Percentiles rank a stretch among this genome's conserved stretches.
Conservation (phyloP, 2,888 invertebrate species). For the Nomada fucata region DNA sequence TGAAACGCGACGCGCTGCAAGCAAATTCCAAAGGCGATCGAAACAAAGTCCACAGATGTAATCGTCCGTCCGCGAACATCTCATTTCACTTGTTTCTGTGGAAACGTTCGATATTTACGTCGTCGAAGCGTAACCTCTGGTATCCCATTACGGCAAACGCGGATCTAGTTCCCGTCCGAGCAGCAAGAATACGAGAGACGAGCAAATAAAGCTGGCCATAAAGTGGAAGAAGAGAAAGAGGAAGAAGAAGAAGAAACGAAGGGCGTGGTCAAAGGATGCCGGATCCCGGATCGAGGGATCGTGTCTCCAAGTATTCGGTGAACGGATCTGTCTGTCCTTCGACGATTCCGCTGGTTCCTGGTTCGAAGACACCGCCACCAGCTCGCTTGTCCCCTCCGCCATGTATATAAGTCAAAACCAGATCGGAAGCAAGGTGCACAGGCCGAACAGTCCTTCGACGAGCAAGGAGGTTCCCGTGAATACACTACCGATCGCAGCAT, state of each 20-base stretch:
- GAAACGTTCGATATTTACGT: background rate
- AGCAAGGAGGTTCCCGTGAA: constrained; percentile 73
- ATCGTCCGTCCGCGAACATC: no score
- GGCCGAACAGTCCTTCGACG: constrained; percentile 75
- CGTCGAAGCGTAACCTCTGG: background rate
- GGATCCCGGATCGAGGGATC: constrained; percentile 67
- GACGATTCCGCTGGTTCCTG: constrained; percentile 72
- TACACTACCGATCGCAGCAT: constrained; percentile 48
- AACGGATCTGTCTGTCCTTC: constrained; percentile 71
- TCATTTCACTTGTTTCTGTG: background rate
- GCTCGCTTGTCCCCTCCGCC: constrained; percentile 55
- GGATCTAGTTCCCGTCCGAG: constrained; percentile 17
- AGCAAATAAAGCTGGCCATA: constrained; percentile 1
- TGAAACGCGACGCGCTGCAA: background rate
- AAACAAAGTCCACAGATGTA: background rate
- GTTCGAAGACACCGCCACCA: constrained; percentile 68
- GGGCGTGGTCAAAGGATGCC: constrained; percentile 54
- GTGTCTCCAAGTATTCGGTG: constrained; percentile 61
- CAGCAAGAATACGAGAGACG: constrained; percentile 2
- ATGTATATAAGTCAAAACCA: constrained; percentile 77
- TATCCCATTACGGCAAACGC: constrained; percentile 20
- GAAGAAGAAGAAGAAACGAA: constrained; percentile 32
- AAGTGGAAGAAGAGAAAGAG: background rate
- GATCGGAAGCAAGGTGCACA: constrained; percentile 74
- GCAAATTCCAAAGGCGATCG: background rate